phyloP scores from a whole-genome alignment of 2,113 vertebrate genomes.

The Caranx ignobilis region DNA sequence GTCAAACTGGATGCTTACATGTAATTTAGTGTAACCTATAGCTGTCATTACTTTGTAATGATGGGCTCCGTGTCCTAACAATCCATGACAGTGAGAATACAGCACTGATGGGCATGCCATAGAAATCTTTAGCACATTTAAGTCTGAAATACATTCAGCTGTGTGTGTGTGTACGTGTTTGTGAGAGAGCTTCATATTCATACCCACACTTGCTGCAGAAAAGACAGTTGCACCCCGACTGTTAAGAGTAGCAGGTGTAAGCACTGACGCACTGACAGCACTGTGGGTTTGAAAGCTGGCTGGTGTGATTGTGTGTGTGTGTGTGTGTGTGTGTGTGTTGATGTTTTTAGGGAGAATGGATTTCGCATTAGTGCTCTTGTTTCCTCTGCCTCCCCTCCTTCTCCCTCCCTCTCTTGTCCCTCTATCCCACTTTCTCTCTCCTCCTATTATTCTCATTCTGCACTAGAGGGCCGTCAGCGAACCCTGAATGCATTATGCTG shows the following conservation, averaged over 20 bases:
- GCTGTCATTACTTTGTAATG: slow-evolving; percentile 27
- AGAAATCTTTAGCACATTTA: slow-evolving; percentile 38
- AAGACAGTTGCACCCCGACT: slow-evolving; percentile 17
- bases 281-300: slow-evolving; percentile 48
- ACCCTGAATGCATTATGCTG: slow-evolving; percentile 81
- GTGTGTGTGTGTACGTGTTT: neutral
- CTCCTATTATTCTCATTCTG: slow-evolving; percentile 80
- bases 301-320: slow-evolving; percentile 24
- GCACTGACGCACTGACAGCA: slow-evolving; percentile 49
- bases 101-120: slow-evolving; percentile 5
- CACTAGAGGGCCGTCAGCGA: slow-evolving; percentile 77
- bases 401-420: slow-evolving; percentile 51
- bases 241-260: slow-evolving; percentile 51
- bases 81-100: slow-evolving; percentile 20
- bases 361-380: slow-evolving; percentile 71
- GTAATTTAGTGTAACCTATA: slow-evolving; percentile 3
- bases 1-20: neutral
- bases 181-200: neutral
- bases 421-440: slow-evolving; percentile 66
- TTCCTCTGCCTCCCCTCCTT: slow-evolving; percentile 66
- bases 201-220: slow-evolving; percentile 13
- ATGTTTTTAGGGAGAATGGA: slow-evolving; percentile 67
- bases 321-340: slow-evolving; percentile 30
- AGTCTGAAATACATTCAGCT: slow-evolving; percentile 15
- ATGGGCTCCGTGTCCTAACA: slow-evolving; percentile 7